Evolutionary conservation across 2,888 invertebrate genomes (phyloP).

Genomic region (Tipula confusa): DNA sequence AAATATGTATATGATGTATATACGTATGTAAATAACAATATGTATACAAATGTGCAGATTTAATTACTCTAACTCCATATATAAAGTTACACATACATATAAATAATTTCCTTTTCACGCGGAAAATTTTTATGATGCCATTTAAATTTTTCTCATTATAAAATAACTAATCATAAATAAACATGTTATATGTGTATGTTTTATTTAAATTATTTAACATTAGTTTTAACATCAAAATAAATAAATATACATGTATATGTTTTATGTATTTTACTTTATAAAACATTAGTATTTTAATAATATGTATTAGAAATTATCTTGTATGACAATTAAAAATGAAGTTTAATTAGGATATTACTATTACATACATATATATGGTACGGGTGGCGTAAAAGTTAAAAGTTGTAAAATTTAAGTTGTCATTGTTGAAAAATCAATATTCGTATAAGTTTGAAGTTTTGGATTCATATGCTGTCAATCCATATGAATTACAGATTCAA

Average conservation of each 20-base stretch:
- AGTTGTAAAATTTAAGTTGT: neutral
- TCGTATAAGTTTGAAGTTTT: no score
- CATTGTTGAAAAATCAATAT: neutral
- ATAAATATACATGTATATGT: neutral
- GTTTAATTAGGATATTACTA: neutral
- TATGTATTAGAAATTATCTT: constrained; percentile 25
- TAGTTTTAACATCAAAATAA: neutral
- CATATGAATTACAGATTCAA: no score
- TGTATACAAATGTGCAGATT: neutral
- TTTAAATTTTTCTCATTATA: neutral
- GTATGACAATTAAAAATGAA: constrained; percentile 20
- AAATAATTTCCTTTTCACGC: neutral
- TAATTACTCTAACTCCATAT: neutral
- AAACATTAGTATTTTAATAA: neutral
- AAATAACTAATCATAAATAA: constrained; percentile 16
- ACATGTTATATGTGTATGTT: constrained; percentile 8
- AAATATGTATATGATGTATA: neutral
- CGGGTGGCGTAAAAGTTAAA: neutral
- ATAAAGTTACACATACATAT: neutral
- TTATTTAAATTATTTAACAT: neutral
- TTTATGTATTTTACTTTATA: no score
- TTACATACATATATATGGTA: no score
- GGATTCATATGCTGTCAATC: no score
- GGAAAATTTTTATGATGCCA: constrained; percentile 12
- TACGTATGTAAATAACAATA: neutral